phyloP scores from a whole-genome alignment of 2,113 vertebrate genomes.

The Dicrurus megarhynchus region DNA sequence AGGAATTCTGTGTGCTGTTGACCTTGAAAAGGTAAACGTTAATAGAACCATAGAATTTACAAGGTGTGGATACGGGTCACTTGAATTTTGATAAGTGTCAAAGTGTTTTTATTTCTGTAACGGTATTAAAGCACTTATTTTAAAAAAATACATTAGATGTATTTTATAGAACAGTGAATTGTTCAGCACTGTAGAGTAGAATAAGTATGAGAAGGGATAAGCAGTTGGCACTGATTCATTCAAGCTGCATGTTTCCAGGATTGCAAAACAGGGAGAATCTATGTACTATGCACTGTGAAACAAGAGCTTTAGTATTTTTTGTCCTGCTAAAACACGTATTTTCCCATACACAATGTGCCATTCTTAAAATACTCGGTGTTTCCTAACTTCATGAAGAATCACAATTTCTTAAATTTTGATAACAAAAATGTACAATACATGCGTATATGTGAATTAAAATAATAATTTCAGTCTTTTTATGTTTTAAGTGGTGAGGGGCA shows the following conservation, averaged over 20 bases:
- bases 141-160: neutral
- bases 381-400: neutral
- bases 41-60: neutral
- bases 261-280: neutral
- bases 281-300: neutral
- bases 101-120: neutral
- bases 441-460: neutral
- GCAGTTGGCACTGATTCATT: neutral
- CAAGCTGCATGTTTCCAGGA: neutral
- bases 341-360: neutral
- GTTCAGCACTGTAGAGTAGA: neutral
- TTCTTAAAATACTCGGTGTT: neutral
- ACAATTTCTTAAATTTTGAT: neutral
- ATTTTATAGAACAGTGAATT: neutral
- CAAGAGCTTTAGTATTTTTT: neutral
- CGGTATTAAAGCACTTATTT: neutral
- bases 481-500: neutral
- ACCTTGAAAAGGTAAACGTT: neutral
- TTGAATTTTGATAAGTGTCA: neutral
- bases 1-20: neutral
- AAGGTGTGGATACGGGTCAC: neutral
- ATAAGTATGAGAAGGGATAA: neutral
- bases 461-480: neutral
- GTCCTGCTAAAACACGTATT: neutral
- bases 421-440: neutral